A percentile compares a stretch with the other conserved stretches of the same genome.
These are phyloP conservation scores for Oreotrochilus melanogaster DNA, from an alignment of 2,113 vertebrate species.

Conservation along the genomic window DNA sequence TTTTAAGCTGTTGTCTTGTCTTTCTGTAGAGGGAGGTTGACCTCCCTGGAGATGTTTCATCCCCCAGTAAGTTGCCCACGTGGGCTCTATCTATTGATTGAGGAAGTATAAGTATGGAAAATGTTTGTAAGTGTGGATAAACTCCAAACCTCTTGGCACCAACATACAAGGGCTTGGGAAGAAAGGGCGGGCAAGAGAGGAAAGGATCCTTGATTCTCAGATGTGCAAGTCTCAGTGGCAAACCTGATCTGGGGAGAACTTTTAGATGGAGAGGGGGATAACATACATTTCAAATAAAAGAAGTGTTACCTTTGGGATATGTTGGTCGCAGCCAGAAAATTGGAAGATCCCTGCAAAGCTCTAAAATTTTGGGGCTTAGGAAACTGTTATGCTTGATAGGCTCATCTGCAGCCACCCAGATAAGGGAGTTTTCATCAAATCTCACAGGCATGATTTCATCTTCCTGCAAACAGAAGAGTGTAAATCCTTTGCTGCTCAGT, in stretches of 20 bases:
- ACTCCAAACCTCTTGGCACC: not conserved
- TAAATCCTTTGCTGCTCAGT: conserved; percentile 54
- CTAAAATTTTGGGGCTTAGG: conserved; percentile 88
- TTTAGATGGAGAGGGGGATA: not conserved
- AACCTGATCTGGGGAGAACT: not conserved
- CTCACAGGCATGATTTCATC: conserved; percentile 91
- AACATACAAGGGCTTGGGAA: not conserved
- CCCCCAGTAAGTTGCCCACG: not conserved
- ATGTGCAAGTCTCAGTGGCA: not conserved
- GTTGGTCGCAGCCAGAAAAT: conserved; percentile 92
- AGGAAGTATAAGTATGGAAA: not conserved
- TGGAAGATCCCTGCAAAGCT: conserved; percentile 88
- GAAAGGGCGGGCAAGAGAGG: not conserved
- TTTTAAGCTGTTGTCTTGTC: not conserved
- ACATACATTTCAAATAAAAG: not conserved
- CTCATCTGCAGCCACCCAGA: conserved; percentile 89
- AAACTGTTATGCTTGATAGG: conserved; percentile 89
- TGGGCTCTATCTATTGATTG: not conserved
- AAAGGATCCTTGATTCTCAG: not conserved
- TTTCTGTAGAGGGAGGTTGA: not conserved
- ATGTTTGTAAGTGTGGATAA: not conserved
- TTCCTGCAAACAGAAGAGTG: conserved; percentile 78
- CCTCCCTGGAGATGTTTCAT: not conserved
- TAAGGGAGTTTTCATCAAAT: conserved; percentile 88
- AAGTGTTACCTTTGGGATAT: conserved; percentile 86